Evolutionary conservation across 2,888 invertebrate species (phyloP).

Genomic region (Eupithecia inturbata): DNA sequence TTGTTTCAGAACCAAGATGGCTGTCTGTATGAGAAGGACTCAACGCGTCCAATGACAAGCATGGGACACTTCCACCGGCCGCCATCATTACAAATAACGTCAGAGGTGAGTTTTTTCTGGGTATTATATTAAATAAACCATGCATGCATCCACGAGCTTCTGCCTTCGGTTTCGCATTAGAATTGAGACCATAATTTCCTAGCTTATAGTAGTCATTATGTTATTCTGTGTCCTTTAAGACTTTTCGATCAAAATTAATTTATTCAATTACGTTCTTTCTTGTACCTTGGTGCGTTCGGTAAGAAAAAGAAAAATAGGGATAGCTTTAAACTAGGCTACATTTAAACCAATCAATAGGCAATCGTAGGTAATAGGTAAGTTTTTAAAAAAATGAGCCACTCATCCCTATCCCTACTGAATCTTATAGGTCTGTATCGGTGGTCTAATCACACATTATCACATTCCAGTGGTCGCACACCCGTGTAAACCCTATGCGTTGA

Average conservation of each 20-base stretch:
- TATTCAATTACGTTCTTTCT: background rate
- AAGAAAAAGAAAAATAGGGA: background rate
- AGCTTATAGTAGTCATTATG: background rate
- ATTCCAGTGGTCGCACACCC: slow-evolving; percentile 54
- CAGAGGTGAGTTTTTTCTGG: slow-evolving; percentile 47
- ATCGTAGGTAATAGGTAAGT: background rate
- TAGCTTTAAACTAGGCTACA: background rate
- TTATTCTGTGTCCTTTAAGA: background rate
- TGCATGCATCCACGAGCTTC: background rate
- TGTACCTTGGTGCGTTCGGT: background rate
- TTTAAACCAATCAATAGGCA: background rate
- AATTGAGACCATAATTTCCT: too few relatives aligned
- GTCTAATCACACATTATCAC: background rate
- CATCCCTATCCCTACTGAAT: background rate
- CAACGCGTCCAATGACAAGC: slow-evolving; percentile 56
- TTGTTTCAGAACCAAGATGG: slow-evolving; percentile 51
- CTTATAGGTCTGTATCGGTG: background rate
- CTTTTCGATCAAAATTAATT: background rate
- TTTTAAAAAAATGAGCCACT: background rate
- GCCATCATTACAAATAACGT: slow-evolving; percentile 66
- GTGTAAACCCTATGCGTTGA: slow-evolving; percentile 72
- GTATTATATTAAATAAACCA: background rate
- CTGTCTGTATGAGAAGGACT: slow-evolving; percentile 36
- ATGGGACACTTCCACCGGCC: slow-evolving; percentile 77
- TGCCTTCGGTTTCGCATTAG: background rate